Evolutionary conservation across 2,113 vertebrate species (phyloP).

Genomic region (Proteles cristata): DNA sequence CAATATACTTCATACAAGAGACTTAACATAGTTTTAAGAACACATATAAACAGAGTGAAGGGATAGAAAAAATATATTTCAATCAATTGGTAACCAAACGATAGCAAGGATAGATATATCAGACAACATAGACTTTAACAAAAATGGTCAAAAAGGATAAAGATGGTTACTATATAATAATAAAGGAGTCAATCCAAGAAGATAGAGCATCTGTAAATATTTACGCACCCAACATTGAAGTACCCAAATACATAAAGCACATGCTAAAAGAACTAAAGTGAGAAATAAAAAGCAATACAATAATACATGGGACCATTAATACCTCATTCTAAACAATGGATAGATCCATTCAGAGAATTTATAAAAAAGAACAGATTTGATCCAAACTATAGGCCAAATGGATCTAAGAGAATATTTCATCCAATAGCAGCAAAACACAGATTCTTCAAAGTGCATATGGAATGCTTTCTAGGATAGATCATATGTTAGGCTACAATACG

Average conservation of each 20-base stretch:
- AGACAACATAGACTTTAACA: not conserved
- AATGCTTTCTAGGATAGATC: not conserved
- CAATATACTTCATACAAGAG: not conserved
- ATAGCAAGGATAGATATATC: not conserved
- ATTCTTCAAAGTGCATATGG: not conserved
- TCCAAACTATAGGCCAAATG: not conserved
- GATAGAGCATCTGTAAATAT: not conserved
- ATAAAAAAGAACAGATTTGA: not conserved
- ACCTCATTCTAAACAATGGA: not conserved
- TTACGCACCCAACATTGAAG: not conserved
- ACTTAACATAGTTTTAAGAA: not conserved
- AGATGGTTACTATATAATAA: not conserved
- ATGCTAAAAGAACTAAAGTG: not conserved
- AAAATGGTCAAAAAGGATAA: not conserved
- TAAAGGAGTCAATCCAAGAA: not conserved
- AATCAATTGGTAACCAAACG: not conserved
- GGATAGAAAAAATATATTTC: not conserved
- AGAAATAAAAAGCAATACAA: not conserved
- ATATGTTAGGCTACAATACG: not conserved
- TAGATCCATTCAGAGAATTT: not conserved
- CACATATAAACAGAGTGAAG: not conserved
- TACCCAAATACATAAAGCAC: not conserved
- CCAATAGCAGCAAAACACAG: not conserved
- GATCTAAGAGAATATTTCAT: not conserved
- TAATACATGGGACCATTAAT: not conserved